phyloP scores from a whole-genome alignment of 2,113 vertebrate genomes.

The Rhabdomys dilectus region DNA sequence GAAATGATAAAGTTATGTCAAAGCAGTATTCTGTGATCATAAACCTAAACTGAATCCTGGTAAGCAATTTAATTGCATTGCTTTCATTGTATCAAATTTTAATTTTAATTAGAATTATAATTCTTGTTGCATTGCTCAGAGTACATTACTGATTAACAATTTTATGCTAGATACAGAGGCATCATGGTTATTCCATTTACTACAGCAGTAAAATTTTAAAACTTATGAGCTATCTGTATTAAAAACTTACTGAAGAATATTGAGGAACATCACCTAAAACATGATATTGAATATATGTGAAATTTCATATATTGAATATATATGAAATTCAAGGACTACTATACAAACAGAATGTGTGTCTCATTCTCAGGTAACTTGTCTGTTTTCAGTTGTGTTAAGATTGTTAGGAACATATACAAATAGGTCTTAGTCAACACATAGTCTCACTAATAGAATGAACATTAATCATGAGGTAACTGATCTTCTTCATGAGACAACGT shows the following conservation, averaged over 20 bases:
- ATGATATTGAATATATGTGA: slow-evolving; percentile 7
- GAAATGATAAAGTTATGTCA: slow-evolving; percentile 52
- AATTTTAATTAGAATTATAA: slow-evolving; percentile 75
- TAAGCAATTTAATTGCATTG: slow-evolving; percentile 69
- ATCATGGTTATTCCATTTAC: slow-evolving; percentile 54
- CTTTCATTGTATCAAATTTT: slow-evolving; percentile 62
- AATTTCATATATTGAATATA: neutral
- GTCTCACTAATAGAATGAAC: neutral
- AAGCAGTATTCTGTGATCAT: slow-evolving; percentile 66
- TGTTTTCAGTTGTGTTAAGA: neutral
- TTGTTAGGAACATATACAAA: neutral
- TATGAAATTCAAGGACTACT: neutral
- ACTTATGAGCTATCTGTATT: neutral
- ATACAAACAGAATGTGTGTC: neutral
- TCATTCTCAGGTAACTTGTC: neutral
- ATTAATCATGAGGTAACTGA: neutral
- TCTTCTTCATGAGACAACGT: neutral
- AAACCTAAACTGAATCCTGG: slow-evolving; percentile 71
- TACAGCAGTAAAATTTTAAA: slow-evolving; percentile 60
- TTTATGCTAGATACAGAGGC: slow-evolving; percentile 37
- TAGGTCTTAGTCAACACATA: slow-evolving; percentile 38
- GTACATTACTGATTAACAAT: slow-evolving; percentile 53
- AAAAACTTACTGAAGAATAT: slow-evolving; percentile 43
- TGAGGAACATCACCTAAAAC: neutral
- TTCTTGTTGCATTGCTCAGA: slow-evolving; percentile 48